These are phyloP conservation scores for Hassar affinis DNA, from an alignment of 2,113 vertebrate genomes.

Conservation along the genomic window DNA sequence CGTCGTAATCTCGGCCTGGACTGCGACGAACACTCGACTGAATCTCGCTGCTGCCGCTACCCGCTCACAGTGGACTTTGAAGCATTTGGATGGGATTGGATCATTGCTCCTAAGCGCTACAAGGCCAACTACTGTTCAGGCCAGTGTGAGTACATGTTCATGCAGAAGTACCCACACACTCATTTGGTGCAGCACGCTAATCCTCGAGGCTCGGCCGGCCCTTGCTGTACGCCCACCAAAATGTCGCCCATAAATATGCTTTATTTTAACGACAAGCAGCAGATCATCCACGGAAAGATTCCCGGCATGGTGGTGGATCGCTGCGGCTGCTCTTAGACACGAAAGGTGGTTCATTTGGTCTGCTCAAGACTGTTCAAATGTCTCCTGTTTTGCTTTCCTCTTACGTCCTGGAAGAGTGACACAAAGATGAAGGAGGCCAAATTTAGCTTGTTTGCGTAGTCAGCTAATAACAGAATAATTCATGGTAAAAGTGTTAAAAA, in stretches of 20 bases:
- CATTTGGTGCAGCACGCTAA: slow-evolving; percentile 97
- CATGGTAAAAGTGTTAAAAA: slow-evolving; percentile 64
- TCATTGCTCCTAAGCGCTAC: slow-evolving; percentile 97
- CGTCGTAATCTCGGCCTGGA: slow-evolving; percentile 93
- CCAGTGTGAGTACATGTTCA: slow-evolving; percentile 99
- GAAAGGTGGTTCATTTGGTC: not conserved
- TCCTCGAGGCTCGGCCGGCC: slow-evolving; percentile 91
- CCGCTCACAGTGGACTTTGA: slow-evolving; percentile 97
- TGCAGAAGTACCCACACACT: slow-evolving; percentile 98
- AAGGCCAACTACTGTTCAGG: slow-evolving; percentile 99
- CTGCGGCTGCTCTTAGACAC: slow-evolving; percentile 91
- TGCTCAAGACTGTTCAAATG: slow-evolving; percentile 8
- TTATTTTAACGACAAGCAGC: slow-evolving; percentile 99
- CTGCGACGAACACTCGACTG: slow-evolving; percentile 94
- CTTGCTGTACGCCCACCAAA: slow-evolving; percentile 98
- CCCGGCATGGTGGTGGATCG: slow-evolving; percentile 98
- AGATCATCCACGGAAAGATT: slow-evolving; percentile 99
- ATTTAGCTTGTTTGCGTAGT: slow-evolving; percentile 64
- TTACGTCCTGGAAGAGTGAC: slow-evolving; percentile 60
- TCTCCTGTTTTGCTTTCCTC: slow-evolving; percentile 35
- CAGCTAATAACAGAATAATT: slow-evolving; percentile 63
- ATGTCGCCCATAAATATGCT: slow-evolving; percentile 99
- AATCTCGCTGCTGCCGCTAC: slow-evolving; percentile 96
- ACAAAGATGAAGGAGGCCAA: slow-evolving; percentile 61
- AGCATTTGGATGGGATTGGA: slow-evolving; percentile 99